A percentile compares a stretch with the other conserved stretches of the same genome.
Evolutionary conservation across 2,888 invertebrate species (phyloP).

Genomic region (Cosmorhoe ocellata): DNA sequence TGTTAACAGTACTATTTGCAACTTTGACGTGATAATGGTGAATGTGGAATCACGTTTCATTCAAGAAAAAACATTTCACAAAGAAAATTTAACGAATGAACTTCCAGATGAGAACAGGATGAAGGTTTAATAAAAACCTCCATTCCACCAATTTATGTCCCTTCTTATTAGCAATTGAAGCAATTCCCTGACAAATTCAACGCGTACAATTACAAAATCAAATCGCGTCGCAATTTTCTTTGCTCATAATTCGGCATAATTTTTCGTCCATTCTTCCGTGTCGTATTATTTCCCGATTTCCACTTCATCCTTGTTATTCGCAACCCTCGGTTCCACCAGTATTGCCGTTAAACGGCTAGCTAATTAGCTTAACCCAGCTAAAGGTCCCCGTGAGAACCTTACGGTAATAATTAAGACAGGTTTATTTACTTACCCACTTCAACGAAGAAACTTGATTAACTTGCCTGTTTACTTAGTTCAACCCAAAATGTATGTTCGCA

Average conservation of each 20-base stretch:
- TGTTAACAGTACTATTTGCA: not conserved
- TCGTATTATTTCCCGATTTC: constrained; percentile 28
- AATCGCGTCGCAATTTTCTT: constrained; percentile 1
- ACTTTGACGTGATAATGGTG: not conserved
- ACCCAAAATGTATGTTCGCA: constrained; percentile 16
- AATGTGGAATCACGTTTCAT: not conserved
- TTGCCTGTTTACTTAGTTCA: constrained; percentile 35
- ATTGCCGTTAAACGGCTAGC: constrained; percentile 21
- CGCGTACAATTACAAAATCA: not conserved
- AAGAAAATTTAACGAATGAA: too few relatives aligned
- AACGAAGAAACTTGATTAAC: constrained; percentile 48
- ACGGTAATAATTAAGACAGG: constrained; percentile 61
- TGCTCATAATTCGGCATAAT: constrained; percentile 4
- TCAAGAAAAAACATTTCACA: too few relatives aligned
- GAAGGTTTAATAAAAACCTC: not conserved
- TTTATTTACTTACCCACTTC: constrained; percentile 53
- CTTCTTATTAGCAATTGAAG: not conserved
- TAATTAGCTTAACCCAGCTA: constrained; percentile 27
- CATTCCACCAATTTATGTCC: not conserved
- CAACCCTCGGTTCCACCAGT: constrained; percentile 28
- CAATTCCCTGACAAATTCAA: constrained; percentile 1
- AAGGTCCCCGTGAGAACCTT: constrained; percentile 48
- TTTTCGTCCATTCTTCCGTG: constrained; percentile 14
- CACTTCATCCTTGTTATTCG: constrained; percentile 22
- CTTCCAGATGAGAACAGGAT: not conserved